Conservation (phyloP, 2,797 vertebrate genomes). For the Lophotriccus pileatus region DNA sequence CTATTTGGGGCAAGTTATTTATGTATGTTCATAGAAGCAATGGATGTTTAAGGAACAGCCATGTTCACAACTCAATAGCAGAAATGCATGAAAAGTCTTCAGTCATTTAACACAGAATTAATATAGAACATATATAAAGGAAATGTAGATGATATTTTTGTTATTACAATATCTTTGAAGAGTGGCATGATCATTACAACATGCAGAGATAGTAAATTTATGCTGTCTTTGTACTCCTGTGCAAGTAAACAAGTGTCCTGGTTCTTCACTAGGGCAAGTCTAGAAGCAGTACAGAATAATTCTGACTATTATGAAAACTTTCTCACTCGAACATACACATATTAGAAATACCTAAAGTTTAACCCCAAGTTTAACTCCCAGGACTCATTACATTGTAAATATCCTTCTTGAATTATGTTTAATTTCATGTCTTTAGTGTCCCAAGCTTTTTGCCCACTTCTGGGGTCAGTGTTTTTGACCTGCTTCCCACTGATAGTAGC, state of each 20-base stretch:
- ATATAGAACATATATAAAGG: fast-evolving
- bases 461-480: neutral
- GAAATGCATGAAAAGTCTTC: neutral
- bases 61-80: neutral
- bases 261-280: neutral
- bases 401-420: neutral
- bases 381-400: neutral
- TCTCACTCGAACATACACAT: neutral
- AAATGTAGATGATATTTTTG: neutral
- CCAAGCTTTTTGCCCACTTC: neutral
- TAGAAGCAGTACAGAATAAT: neutral
- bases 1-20: neutral
- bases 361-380: neutral
- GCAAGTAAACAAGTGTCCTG: neutral
- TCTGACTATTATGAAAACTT: neutral
- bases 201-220: neutral
- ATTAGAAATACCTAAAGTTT: neutral
- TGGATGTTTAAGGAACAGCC: neutral
- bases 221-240: neutral
- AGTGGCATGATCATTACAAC: neutral
- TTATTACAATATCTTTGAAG: neutral
- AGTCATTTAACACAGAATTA: neutral
- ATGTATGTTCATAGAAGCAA: neutral
- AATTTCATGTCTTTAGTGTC: neutral
- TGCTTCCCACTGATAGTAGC: neutral